These are phyloP conservation scores for Tribolium freemani DNA, from an alignment of 2,888 invertebrate genomes.

Conservation along the genomic window DNA sequence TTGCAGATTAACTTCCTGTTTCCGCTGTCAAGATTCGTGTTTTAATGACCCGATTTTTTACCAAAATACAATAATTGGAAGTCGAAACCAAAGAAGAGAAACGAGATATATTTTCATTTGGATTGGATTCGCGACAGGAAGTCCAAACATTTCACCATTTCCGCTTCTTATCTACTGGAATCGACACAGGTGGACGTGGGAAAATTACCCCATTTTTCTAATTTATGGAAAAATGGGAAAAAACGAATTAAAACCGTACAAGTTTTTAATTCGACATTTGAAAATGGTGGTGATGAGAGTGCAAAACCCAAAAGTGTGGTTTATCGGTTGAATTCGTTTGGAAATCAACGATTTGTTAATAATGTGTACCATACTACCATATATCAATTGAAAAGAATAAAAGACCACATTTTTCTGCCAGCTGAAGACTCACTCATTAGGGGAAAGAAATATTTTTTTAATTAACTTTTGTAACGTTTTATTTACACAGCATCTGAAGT, in stretches of 20 bases:
- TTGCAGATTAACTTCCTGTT: slow-evolving; percentile 69
- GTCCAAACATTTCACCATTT: slow-evolving; percentile 5
- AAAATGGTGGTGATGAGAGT: slow-evolving; percentile 25
- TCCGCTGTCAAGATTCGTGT: slow-evolving; percentile 64
- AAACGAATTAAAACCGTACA: too few species aligned
- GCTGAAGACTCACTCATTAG: too few species aligned
- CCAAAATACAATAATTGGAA: slow-evolving; percentile 8
- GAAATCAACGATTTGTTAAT: slow-evolving; percentile 18
- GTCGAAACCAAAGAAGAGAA: background rate
- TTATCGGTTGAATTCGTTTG: slow-evolving; percentile 22
- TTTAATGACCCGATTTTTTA: slow-evolving; percentile 60
- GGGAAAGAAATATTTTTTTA: too few species aligned
- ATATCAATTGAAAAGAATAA: too few species aligned
- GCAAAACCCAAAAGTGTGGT: slow-evolving; percentile 32
- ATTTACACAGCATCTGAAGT: too few species aligned
- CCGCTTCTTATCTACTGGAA: background rate
- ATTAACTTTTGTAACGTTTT: too few species aligned
- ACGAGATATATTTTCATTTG: background rate
- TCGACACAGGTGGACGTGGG: background rate
- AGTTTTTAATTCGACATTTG: slow-evolving; percentile 18
- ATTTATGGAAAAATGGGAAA: background rate
- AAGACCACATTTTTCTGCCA: too few species aligned
- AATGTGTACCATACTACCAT: background rate
- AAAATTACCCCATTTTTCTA: background rate
- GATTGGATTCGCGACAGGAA: background rate